Conservation (phyloP, 2,888 invertebrate species). For the Parochlus steinenii region DNA sequence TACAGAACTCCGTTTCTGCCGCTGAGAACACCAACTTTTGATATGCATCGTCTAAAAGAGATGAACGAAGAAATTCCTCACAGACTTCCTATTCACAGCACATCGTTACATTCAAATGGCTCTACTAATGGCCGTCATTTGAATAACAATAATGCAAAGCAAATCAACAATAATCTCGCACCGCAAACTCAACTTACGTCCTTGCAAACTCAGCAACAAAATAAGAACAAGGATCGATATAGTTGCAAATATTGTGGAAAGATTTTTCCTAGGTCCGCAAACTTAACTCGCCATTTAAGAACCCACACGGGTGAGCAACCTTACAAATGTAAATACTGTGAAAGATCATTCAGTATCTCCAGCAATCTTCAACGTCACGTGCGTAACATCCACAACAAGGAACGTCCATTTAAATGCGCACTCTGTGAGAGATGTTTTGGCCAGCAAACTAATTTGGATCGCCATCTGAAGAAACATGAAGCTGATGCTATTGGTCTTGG, state of each 20-base stretch:
- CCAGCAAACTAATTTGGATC: conserved; percentile 95
- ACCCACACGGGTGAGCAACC: conserved; percentile 98
- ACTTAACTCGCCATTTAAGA: conserved; percentile 86
- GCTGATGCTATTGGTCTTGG: conserved; percentile 46
- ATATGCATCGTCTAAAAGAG: conserved; percentile 34
- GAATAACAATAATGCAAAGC: conserved; percentile 13
- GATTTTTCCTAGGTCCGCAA: conserved; percentile 93
- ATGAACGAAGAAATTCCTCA: too few species aligned
- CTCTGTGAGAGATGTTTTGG: conserved; percentile 96
- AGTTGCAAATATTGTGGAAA: conserved; percentile 97
- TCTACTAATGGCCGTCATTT: conserved; percentile 19
- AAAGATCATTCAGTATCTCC: conserved; percentile 95
- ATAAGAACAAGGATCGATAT: conserved; percentile 71
- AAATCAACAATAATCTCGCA: conserved; percentile 15
- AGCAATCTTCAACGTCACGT: conserved; percentile 97
- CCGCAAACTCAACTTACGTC: conserved; percentile 23
- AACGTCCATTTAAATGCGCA: conserved; percentile 93
- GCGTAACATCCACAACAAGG: conserved; percentile 97
- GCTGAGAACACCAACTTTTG: conserved; percentile 41
- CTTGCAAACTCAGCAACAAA: conserved; percentile 29
- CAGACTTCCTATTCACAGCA: conserved; percentile 14
- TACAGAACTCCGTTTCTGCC: conserved; percentile 35
- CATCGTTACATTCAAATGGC: too few species aligned
- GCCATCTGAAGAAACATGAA: conserved; percentile 96
- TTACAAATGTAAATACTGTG: conserved; percentile 97